Base-by-base conservation (phyloP, 2,888 invertebrate species). In the Ichneumoninae sp. region DNA sequence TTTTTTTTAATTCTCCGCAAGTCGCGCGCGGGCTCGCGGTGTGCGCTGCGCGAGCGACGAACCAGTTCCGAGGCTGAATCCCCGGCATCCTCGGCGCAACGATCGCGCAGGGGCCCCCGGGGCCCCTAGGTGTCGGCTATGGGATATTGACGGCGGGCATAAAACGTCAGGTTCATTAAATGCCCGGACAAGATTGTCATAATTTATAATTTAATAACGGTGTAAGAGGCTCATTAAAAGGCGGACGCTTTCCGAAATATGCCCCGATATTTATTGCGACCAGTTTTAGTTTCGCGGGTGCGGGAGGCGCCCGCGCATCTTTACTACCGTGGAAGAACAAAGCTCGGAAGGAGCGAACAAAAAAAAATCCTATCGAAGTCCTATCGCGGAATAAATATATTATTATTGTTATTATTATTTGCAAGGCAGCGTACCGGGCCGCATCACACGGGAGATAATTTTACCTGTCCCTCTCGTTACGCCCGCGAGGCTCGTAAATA, bases 191-290 rank as follows among this genome's bases (percentile, higher is more conserved):
- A 92, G 90, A 92, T 92, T 91, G 92, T 91, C 92, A 91, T 93
- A 93, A 93, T 91, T 92, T 92, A 92, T 92, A 92, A 93, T 92
- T 92, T 92, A 92, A 92, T 93, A 92, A 92, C 91, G 89, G 90
- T 85, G 91, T 92, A 92, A 92, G 91, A 92, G 91, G 89, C 86
- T 90, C 89, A 93, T 93, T 92, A 93, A 91, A 90, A 90, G 88
- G 87, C 88, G 90, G 89, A 91, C 88, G 89, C 88, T 92, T 91
- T 91, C 90, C 89, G 85, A 91, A 92, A 92, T 85, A 85, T 89
- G 90, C 89, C 89, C 87, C 88, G 88, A 89, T 91, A 91, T 92
- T 93, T 93, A 93, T 92, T 91, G 88, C 90, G 85, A 89, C 89
- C 88, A 89, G 91, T 91, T 86, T 89, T 85, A 74, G 80, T 74